Evolutionary conservation across 2,113 vertebrate genomes (phyloP), one percentile per base, ranked within the genome.

Genomic region (Pterocles orientalis): DNA sequence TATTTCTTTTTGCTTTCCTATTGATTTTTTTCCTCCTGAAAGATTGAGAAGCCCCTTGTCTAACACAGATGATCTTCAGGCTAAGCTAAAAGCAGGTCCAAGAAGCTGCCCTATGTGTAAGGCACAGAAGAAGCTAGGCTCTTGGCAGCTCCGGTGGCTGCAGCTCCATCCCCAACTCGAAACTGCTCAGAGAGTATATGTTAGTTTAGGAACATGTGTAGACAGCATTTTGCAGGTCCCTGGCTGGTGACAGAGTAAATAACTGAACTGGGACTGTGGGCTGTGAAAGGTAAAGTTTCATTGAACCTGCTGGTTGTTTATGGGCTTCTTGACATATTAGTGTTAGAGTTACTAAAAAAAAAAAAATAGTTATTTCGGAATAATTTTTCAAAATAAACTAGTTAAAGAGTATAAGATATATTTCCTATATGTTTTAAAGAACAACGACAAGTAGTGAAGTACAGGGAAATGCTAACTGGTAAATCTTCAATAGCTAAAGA

Each of bases 191-290:
- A 21, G 7, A 51, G 26, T n/a, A 6, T 14, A 53, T 7, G 47
- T 25, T 56, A 29, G 20, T 20, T 69, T 61, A 69, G 50, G 77
- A 77, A 87, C 6, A 8, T 0, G 0, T 1, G 6, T 11, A 18
- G 28, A 17, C 14, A 4, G 29, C 10, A 14, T 4, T 60, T 64
- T 65, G 34, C 45, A 70, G 33, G 72, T 68, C 19, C 8, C 26
- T 6, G 9, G 29, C 21, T 47, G n/a, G 3, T 54, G 21, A 43
- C 0, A 64, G 29, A 33, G 23, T 5, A 8, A 62, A 11, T 36
- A 78, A 58, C 29, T 65, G 58, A 82, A 33, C 29, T 7, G 24
- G 17, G 19, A 54, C 26, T 14, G 14, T 1, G n/a, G 54, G 7
- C 10, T 82, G 20, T 14, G 31, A 64, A 82, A 54, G 12, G 51